Conservation (phyloP, 1,140 invertebrate species). For the Atta cephalotes region DNA sequence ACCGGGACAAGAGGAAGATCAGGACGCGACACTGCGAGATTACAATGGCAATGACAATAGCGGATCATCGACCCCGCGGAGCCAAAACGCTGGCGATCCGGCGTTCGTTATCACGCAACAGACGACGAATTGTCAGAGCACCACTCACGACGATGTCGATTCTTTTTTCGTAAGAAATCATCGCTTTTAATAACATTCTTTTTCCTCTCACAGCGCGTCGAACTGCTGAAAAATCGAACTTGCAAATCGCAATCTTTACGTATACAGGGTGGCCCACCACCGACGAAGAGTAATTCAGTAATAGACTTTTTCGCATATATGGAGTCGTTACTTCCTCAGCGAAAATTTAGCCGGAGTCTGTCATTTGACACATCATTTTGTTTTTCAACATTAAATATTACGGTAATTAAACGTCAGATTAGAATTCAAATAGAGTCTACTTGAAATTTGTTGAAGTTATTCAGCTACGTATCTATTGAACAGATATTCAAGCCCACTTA, state of each 20-base stretch:
- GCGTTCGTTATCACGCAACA: slow-evolving; percentile 76
- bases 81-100: slow-evolving; percentile 64
- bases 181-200: neutral
- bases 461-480: neutral
- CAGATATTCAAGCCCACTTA: neutral
- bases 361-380: slow-evolving; percentile 37
- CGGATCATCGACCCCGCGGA: slow-evolving; percentile 64
- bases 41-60: slow-evolving; percentile 67
- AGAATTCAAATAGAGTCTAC: neutral
- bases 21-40: slow-evolving; percentile 26
- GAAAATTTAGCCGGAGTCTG: slow-evolving; percentile 12
- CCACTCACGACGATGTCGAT: slow-evolving; percentile 60
- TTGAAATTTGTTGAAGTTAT: neutral
- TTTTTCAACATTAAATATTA: slow-evolving; percentile 42
- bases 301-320: slow-evolving; percentile 50
- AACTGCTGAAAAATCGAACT: neutral
- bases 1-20: slow-evolving; percentile 8
- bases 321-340: slow-evolving; percentile 18
- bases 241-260: slow-evolving; percentile 31
- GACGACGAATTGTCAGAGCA: slow-evolving; percentile 53
- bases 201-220: neutral
- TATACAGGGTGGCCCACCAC: slow-evolving; percentile 16
- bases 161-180: slow-evolving; percentile 70
- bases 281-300: neutral
- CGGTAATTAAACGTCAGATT: slow-evolving; percentile 47